Conservation (phyloP, 2,888 invertebrate species). For the Mythimna pallens region DNA sequence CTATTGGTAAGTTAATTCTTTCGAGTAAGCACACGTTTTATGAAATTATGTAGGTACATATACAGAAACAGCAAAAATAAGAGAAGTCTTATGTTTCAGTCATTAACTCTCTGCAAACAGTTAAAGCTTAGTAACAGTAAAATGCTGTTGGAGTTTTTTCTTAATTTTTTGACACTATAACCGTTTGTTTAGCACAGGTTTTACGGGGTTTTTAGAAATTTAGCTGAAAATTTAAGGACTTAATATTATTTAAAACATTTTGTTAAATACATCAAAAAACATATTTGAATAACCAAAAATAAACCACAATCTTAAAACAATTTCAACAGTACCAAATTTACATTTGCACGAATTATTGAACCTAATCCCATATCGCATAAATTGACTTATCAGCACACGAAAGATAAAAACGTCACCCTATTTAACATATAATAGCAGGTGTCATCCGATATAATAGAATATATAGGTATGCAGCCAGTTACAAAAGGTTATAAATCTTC, state of each 20-base stretch:
- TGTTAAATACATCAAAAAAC: neutral
- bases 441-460: conserved; percentile 67
- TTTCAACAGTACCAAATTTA: conserved; percentile 35
- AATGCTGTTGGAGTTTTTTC: neutral
- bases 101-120: neutral
- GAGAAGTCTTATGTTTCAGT: neutral
- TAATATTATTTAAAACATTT: neutral
- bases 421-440: conserved; percentile 71
- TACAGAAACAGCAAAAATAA: neutral
- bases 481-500: conserved; percentile 71
- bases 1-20: too few relatives aligned
- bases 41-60: too few relatives aligned
- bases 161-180: too few relatives aligned
- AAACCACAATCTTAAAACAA: conserved; percentile 21
- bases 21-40: too few relatives aligned
- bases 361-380: conserved; percentile 60
- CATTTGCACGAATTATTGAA: conserved; percentile 51
- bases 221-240: neutral
- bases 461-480: conserved; percentile 55
- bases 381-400: conserved; percentile 61
- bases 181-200: too few relatives aligned
- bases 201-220: too few relatives aligned
- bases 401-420: conserved; percentile 67
- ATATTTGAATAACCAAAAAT: neutral
- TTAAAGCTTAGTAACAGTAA: neutral